These are phyloP conservation scores for Pagrus major DNA, from an alignment of 2,113 vertebrate genomes.

Conservation along the genomic window DNA sequence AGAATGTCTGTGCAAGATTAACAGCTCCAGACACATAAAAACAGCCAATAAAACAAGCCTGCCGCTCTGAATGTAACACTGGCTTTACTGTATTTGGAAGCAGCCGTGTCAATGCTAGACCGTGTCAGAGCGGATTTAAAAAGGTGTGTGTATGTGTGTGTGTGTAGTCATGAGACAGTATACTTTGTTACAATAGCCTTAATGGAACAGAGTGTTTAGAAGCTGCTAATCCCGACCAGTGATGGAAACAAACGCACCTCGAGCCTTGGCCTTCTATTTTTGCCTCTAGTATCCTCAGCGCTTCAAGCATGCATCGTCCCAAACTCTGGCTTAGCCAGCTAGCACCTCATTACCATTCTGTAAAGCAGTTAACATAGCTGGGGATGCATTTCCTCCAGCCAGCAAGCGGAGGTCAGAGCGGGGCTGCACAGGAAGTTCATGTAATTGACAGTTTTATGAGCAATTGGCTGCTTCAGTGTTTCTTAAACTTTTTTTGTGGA, in stretches of 20 bases:
- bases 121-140: constrained; percentile 8
- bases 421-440: constrained; percentile 26
- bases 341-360: constrained; percentile 80
- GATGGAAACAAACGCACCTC: constrained; percentile 66
- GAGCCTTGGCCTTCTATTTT: constrained; percentile 71
- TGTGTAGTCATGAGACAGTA: constrained; percentile 3
- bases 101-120: not conserved
- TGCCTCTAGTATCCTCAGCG: constrained; percentile 69
- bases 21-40: constrained; percentile 33
- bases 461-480: constrained; percentile 18
- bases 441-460: constrained; percentile 10
- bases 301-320: constrained; percentile 54
- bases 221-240: constrained; percentile 59
- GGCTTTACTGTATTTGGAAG: constrained; percentile 29
- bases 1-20: constrained; percentile 29
- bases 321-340: constrained; percentile 52
- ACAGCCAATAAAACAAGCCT: constrained; percentile 36
- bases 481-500: constrained; percentile 9
- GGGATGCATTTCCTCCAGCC: constrained; percentile 35
- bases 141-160: constrained; percentile 10
- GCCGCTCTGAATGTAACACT: constrained; percentile 8
- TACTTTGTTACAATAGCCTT: constrained; percentile 45
- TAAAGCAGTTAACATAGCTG: constrained; percentile 67
- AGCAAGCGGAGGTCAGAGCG: constrained; percentile 24
- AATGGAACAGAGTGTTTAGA: constrained; percentile 62